A percentile compares a stretch with the other conserved stretches of the same genome.
Evolutionary conservation across 2,888 invertebrate genomes (phyloP).

Genomic region (Cactoblastis cactorum): DNA sequence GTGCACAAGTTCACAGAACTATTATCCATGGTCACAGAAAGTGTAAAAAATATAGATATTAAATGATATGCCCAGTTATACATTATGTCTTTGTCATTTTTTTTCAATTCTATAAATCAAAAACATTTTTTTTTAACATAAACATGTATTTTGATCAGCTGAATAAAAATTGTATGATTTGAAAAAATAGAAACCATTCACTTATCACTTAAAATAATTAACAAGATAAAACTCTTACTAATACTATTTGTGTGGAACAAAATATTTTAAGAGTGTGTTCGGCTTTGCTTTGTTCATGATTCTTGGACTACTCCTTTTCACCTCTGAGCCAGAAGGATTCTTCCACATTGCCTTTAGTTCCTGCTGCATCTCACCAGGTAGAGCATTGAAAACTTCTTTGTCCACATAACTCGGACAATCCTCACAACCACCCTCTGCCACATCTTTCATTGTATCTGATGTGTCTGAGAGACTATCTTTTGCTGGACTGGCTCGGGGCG

Average conservation of each 20-base stretch:
- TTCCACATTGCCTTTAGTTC: constrained; percentile 86
- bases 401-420: constrained; percentile 84
- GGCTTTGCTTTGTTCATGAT: constrained; percentile 76
- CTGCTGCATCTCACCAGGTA: constrained; percentile 85
- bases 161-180: constrained; percentile 78
- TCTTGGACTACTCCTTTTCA: constrained; percentile 65
- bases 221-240: constrained; percentile 72
- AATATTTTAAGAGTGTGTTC: constrained; percentile 84
- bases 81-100: constrained; percentile 36
- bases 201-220: constrained; percentile 75
- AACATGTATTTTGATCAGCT: constrained; percentile 78
- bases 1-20: constrained; percentile 81
- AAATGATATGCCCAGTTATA: constrained; percentile 71
- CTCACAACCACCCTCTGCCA: constrained; percentile 59
- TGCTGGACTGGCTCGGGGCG: constrained; percentile 69
- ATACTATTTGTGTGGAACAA: constrained; percentile 83
- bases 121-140: constrained; percentile 64
- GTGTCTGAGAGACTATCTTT: constrained; percentile 63
- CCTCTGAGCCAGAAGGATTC: constrained; percentile 63
- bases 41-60: constrained; percentile 78
- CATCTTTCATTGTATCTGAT: constrained; percentile 63
- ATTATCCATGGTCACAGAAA: constrained; percentile 81
- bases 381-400: constrained; percentile 83
- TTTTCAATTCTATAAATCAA: constrained; percentile 26
- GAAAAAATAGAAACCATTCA: constrained; percentile 80